Base-by-base conservation (phyloP, 2,113 vertebrate species). In the Pseudonaja textilis region DNA sequence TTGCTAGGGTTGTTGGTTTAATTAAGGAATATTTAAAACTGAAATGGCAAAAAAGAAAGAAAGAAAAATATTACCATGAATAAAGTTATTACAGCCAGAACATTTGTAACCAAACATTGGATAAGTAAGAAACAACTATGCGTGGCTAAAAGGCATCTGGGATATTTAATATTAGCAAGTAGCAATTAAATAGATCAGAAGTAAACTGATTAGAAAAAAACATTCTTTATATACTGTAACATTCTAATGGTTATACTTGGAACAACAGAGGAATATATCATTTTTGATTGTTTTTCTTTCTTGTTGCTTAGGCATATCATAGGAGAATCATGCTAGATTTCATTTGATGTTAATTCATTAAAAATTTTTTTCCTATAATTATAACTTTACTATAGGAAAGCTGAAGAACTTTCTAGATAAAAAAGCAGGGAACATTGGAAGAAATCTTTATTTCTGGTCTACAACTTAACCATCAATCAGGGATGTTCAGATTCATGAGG, bases 11-110 rank as follows among this genome's bases (percentile, higher is more conserved):
- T 88, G 29, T n/a, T 54, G 50, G 86, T 88, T 88, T 64, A 92
- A 92, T 88, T 88, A 88, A 92, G 55, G 50, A 16, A 14, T 88
- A n/a, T 55, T 61, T 54, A 55, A 88, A 88, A 23, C 59, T 88
- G 50, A 16, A 69, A 55, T 74, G 59, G 59, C 59, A 55, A 92
- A 92, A 50, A 22, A 45, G 23, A 55, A 88, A 25, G 22, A 9
- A 25, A 59, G 57, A 23, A 23, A 59, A 88, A 50, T 20, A 88
- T 91, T 64, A 52, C 61, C 50, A 89, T n/a, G 50, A 74, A 69
- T 54, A 55, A 88, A 39, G 25, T 55, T 25, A 92, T 88, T 42
- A 56, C n/a, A 74, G 22, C 54, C 81, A 91, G 25, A 90, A 50
- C 25, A 22, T 3, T 52, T 26, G 16, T 69, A 55, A 69, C n/a